These are phyloP conservation scores for Spilosoma lubricipeda DNA, from an alignment of 2,888 invertebrate genomes.

Conservation along the genomic window DNA sequence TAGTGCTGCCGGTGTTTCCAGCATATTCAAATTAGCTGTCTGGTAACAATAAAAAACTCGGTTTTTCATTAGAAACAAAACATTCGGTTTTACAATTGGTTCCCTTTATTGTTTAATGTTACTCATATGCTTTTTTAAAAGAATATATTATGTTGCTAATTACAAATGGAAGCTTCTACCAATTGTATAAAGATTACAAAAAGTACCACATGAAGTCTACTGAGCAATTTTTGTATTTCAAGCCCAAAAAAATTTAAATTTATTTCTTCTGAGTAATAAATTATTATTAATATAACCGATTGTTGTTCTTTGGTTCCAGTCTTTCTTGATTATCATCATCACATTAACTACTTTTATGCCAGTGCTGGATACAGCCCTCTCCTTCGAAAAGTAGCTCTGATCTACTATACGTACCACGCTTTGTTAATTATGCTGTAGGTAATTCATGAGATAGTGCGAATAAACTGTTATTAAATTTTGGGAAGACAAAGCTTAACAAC, in stretches of 20 bases:
- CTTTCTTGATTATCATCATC: too few species aligned
- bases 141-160: neutral
- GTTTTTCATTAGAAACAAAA: slow-evolving; percentile 13
- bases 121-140: neutral
- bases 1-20: slow-evolving; percentile 29
- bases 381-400: too few species aligned
- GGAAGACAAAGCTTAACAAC: neutral
- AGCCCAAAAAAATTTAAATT: too few species aligned
- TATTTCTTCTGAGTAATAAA: too few species aligned
- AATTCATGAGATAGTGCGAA: neutral
- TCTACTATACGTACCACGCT: too few species aligned
- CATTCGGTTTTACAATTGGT: neutral
- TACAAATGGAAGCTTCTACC: neutral
- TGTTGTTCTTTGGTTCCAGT: too few species aligned
- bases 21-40: slow-evolving; percentile 27
- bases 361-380: too few species aligned
- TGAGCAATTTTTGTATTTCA: too few species aligned
- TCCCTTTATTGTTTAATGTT: neutral
- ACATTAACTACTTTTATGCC: too few species aligned
- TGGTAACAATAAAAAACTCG: neutral
- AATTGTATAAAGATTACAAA: too few species aligned
- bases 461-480: neutral
- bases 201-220: too few species aligned
- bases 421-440: neutral
- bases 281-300: too few species aligned